Evolutionary conservation across 2,113 vertebrate species (phyloP), one percentile per base, ranked within the genome.

Genomic region (Oxyruncus cristatus): DNA sequence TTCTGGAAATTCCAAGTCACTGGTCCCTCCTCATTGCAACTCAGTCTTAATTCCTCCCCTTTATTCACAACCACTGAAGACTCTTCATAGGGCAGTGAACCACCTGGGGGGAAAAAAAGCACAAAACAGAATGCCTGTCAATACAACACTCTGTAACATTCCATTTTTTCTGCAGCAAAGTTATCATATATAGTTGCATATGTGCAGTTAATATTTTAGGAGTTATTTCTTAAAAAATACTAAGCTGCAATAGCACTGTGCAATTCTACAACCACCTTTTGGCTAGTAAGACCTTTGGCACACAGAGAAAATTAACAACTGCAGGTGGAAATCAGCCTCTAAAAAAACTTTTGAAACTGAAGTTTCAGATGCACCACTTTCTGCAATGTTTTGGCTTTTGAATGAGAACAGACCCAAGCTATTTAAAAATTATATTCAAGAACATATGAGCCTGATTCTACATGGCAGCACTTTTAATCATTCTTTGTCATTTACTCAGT

Each of bases 1-100:
- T 62, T 98, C 93, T 98, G 96, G 66, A 98, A 97, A 91, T 88
- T 94, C 98, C 98, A 98, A 33, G 75, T 97, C 87, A 97, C 97
- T 1, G 95, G 95, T 52, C 78, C 78, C 2, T 94, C 79, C 58
- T 98, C 63, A 0, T 50, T 88, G 91, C 98, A 98, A 0, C 6
- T 47, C 76, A 98, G 93, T 68, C 70, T 95, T 74, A 98, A 73
- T 35, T 96, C 85, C 5, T 97, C 72, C 11, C 98, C 98, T 41
- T 82, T 97, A 26, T 89, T 96, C 53, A 98, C 58, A 85, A 97
- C 95, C 68, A 96, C 78, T 55, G 92, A 85, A 49, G 97, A 88
- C 49, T 92, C 72, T 35, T 86, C 72, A 58, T 59, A 88, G 32
- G 97, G 95, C 33, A 79, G 62, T 59, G 97, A 91, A 92, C 86